A percentile compares a stretch with the other conserved stretches of the same genome.
phyloP scores from a whole-genome alignment of 2,888 invertebrate species.

The Ichneumoninae sp. region DNA sequence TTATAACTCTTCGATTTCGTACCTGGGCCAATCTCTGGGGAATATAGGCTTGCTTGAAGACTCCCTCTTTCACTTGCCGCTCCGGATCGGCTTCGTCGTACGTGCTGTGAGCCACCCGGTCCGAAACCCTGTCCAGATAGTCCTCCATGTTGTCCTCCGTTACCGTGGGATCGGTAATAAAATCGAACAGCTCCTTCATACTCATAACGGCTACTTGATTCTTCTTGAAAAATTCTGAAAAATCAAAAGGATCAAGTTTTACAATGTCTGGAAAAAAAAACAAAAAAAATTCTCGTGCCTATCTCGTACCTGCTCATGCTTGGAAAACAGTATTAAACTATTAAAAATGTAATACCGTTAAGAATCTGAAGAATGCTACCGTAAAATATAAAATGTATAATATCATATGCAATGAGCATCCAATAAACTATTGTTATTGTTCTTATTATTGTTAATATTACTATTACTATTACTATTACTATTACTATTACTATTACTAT shows the following conservation, averaged over 20 bases:
- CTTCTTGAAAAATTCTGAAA: slow-evolving; percentile 93
- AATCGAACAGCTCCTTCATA: slow-evolving; percentile 96
- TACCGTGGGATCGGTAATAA: slow-evolving; percentile 96
- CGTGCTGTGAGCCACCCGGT: slow-evolving; percentile 87
- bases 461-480: no score
- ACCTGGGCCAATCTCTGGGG: slow-evolving; percentile 97
- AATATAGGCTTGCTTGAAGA: slow-evolving; percentile 97
- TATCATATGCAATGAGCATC: no score
- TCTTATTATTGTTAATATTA: no score
- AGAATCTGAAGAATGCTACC: no score
- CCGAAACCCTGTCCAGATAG: slow-evolving; percentile 90
- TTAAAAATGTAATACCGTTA: no score
- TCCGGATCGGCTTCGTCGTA: slow-evolving; percentile 88
- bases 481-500: no score
- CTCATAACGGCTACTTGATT: slow-evolving; percentile 96
- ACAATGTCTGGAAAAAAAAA: neutral
- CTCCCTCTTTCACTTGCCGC: slow-evolving; percentile 92
- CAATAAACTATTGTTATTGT: no score
- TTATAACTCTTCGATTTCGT: slow-evolving; percentile 67
- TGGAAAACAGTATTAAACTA: no score
- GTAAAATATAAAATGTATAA: no score
- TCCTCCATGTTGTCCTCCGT: slow-evolving; percentile 92
- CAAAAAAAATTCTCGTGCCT: neutral
- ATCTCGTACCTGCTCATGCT: no score
- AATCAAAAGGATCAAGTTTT: neutral